Evolutionary conservation across 2,113 vertebrate genomes (phyloP), one percentile per base, ranked within the genome.

Genomic region (Calyptommatus sinebrachiatus): DNA sequence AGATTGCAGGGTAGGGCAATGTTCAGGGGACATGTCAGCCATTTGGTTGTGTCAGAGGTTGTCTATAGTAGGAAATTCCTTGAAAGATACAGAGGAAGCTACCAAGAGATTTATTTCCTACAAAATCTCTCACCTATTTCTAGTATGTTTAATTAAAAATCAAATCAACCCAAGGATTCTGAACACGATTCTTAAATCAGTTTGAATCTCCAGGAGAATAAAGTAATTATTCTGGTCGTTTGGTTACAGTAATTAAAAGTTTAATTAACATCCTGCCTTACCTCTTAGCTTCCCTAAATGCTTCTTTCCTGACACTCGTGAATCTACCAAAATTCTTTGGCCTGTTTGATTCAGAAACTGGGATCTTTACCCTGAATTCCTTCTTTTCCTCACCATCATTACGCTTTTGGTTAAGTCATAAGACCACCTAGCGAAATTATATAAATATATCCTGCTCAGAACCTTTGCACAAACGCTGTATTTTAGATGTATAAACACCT

Each of bases 181-280:
- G 48, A 85, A 90, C 84, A 87, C 91, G 90, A 86, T 80, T 81
- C 89, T 91, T 92, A 92, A 41, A 93, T 93, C 89, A 92, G 92
- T 89, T 83, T 91, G 88, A 87, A 85, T 88, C 89, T 90, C 90
- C 73, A 70, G 84, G 90, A 91, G 91, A 92, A 91, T 91, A 91
- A 93, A 90, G 90, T 92, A 92, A 93, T 93, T 93, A 93, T 91
- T 81, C 80, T 86, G 90, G 85, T 92, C 85, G 66, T 93, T 93
- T 93, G 91, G 91, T 90, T 92, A 90, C 88, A 90, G 90, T 92
- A 92, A 93, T 93, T 93, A 93, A 92, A 93, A 92, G 90, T 92
- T 93, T 92, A 92, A 93, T 93, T 93, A 93, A 91, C 90, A 86
- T 90, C 48, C 87, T 89, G 89, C 90, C 84, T 89, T 89, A 89